These are phyloP conservation scores for Mongoloraphidia duomilia DNA, from an alignment of 2,888 invertebrate genomes.

Conservation along the genomic window DNA sequence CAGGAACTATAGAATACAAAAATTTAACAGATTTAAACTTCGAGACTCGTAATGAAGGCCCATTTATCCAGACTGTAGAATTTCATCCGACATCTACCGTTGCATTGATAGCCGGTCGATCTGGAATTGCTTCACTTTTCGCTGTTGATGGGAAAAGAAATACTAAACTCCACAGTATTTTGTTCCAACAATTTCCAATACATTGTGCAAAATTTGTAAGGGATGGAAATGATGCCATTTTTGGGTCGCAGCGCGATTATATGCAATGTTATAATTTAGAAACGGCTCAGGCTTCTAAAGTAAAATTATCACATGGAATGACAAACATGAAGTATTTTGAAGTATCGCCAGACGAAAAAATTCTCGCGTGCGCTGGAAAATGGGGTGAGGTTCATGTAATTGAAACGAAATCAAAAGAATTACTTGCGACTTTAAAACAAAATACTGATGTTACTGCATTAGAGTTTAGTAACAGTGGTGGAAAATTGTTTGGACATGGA, in stretches of 20 bases:
- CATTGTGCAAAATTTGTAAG: slow-evolving; percentile 56
- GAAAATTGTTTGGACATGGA: slow-evolving; percentile 57
- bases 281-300: slow-evolving; percentile 49
- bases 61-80: slow-evolving; percentile 52
- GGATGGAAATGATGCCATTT: slow-evolving; percentile 61
- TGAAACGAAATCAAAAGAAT: slow-evolving; percentile 59
- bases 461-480: slow-evolving; percentile 56
- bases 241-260: slow-evolving; percentile 46
- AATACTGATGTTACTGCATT: slow-evolving; percentile 53
- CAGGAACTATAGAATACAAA: slow-evolving; percentile 45
- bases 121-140: slow-evolving; percentile 60
- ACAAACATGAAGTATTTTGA: slow-evolving; percentile 50
- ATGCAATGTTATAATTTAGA: slow-evolving; percentile 72
- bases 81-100: slow-evolving; percentile 82
- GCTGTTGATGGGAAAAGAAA: slow-evolving; percentile 73
- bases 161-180: slow-evolving; percentile 67
- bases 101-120: slow-evolving; percentile 61
- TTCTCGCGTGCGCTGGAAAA: slow-evolving; percentile 58
- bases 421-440: slow-evolving; percentile 62
- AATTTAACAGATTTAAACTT: slow-evolving; percentile 52
- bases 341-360: slow-evolving; percentile 68
- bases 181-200: slow-evolving; percentile 60
- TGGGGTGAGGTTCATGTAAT: slow-evolving; percentile 70
- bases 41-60: slow-evolving; percentile 52
- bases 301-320: slow-evolving; percentile 45